Percentiles rank a stretch among this genome's conserved stretches.
These are phyloP conservation scores for Clupea harengus DNA, from an alignment of 2,113 vertebrate species.

Conservation along the genomic window DNA sequence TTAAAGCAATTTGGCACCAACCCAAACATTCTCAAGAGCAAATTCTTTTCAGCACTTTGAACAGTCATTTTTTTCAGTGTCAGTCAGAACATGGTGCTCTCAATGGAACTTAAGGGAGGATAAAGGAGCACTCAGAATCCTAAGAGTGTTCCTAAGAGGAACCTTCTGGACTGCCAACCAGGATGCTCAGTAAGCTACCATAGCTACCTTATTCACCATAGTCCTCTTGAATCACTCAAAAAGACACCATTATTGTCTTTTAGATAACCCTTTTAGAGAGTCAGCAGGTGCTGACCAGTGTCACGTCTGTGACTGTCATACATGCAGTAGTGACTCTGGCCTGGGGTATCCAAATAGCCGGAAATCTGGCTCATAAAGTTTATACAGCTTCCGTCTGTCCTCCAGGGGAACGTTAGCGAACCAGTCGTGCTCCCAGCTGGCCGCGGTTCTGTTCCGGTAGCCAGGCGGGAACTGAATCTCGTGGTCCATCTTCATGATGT, in stretches of 20 bases:
- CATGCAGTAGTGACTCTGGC: constrained; percentile 78
- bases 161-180: background rate
- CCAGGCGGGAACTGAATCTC: constrained; percentile 81
- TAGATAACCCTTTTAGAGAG: background rate
- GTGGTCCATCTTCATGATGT: constrained; percentile 80
- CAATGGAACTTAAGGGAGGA: background rate
- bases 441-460: constrained; percentile 78
- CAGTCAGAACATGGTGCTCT: background rate
- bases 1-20: background rate
- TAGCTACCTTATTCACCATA: background rate
- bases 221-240: background rate
- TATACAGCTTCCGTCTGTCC: constrained; percentile 83
- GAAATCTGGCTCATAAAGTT: constrained; percentile 87
- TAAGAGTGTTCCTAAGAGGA: background rate
- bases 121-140: background rate
- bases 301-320: constrained; percentile 46
- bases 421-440: constrained; percentile 87
- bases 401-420: constrained; percentile 79
- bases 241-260: background rate
- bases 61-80: background rate
- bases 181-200: background rate
- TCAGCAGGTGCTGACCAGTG: background rate
- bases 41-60: background rate
- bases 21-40: background rate
- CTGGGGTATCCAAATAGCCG: constrained; percentile 89